Evolutionary conservation across 37 sponge, comb jelly and placozoan genomes (phyloP), one percentile per base, ranked within the genome.

Genomic region (Cliona cf. orientalis): DNA sequence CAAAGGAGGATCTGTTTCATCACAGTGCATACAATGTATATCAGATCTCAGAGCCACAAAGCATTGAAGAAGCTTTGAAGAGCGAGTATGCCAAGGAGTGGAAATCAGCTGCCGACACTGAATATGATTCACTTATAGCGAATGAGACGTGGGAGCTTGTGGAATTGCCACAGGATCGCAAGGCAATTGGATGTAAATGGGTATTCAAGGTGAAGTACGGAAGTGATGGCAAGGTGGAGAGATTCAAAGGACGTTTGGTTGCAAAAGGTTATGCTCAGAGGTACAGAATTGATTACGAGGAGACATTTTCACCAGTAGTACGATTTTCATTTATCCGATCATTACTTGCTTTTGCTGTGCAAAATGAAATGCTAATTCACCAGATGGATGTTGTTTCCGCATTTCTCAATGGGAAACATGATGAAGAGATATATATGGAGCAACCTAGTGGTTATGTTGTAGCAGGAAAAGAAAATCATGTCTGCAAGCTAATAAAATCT

Each of bases 361-460:
- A 84, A 44, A 42, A 78, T 19, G 62, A 58, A 29, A 85, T 85
- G 86, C 38, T 69, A 5, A 41, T 84, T 64, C 84, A 84, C 59
- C 76, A 84, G 7, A 75, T 84, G 84, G 76, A 84, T 35, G 84
- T 64, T n/a, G 72, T 70, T 12, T 75, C 84, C n/a, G 84, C 84
- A 22, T 84, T 84, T 41, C 41, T 84, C 28, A 84, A 84, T 59
- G 73, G 72, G 21, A 31, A 71, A 22, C 49, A 59, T 21, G 39
- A 81, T 12, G 82, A 81, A n/a, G 82, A 81, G 49, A 81, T 81
- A 26, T 81, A 81, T 73, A 81, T 81, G 73, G 45, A 75, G 38
- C 75, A 84, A 41, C 76, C 84, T 31, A 9, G 29, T n/a, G 71
- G 71, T 23, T 81, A 75, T 41, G n/a, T 65, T n/a, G 7, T 37